These are phyloP conservation scores for Hypselothyrea guttata DNA, from an alignment of 2,888 invertebrate genomes.

Conservation along the genomic window DNA sequence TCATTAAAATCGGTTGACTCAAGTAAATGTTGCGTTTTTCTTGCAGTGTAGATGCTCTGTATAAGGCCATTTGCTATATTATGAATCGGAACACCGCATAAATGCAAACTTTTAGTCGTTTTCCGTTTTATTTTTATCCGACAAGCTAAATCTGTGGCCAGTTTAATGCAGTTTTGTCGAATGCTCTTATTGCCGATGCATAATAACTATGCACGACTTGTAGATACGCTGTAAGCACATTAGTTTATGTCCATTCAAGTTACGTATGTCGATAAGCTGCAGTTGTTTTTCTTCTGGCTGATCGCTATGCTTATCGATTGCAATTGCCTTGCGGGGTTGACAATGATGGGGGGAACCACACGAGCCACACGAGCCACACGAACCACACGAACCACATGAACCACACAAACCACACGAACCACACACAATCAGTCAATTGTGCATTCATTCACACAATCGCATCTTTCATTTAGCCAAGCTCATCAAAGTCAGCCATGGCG, in stretches of 20 bases:
- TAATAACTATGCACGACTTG: too few relatives aligned
- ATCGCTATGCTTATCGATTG: constrained; percentile 17
- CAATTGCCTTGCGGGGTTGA: neutral
- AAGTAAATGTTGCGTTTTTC: too few relatives aligned
- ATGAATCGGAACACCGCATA: constrained; percentile 5
- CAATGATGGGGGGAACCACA: constrained; percentile 29
- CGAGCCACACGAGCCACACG: constrained; percentile 1
- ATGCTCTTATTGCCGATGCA: too few relatives aligned
- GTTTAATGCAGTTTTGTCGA: too few relatives aligned
- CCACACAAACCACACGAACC: constrained; percentile 20
- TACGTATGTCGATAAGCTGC: too few relatives aligned
- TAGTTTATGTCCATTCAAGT: too few relatives aligned
- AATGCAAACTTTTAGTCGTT: too few relatives aligned
- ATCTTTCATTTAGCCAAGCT: constrained; percentile 31
- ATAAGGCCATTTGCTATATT: constrained; percentile 13
- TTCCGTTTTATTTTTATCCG: neutral
- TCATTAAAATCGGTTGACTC: too few relatives aligned
- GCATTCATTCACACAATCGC: constrained; percentile 14
- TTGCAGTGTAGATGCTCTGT: constrained; percentile 8
- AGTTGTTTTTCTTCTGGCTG: neutral
- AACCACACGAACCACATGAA: constrained; percentile 23
- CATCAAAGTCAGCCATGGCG: constrained; percentile 34
- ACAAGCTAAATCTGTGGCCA: neutral
- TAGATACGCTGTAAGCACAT: too few relatives aligned
- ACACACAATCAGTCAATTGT: too few relatives aligned